These are phyloP conservation scores for Cyanistes caeruleus DNA, from an alignment of 2,113 vertebrate genomes.

Conservation along the genomic window DNA sequence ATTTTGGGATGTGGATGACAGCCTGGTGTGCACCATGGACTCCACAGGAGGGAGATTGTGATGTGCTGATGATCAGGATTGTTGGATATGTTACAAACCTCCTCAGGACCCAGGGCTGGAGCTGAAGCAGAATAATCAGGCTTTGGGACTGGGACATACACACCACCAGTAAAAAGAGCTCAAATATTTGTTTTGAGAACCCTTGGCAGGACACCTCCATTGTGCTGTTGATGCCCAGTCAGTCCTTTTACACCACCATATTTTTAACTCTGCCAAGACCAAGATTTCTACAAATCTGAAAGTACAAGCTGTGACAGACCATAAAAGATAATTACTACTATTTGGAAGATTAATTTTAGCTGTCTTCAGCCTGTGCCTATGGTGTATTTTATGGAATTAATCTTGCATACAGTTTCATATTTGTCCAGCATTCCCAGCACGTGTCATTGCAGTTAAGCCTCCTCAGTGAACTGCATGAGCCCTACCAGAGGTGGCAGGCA, in stretches of 20 bases:
- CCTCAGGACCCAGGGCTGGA: background rate
- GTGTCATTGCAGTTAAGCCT: background rate
- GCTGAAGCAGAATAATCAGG: background rate
- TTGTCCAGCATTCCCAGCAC: background rate
- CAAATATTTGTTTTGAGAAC: background rate
- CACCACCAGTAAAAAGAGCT: background rate
- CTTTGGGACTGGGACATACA: background rate
- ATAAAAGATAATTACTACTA: background rate
- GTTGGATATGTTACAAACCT: background rate
- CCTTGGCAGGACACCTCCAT: background rate
- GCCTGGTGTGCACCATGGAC: background rate
- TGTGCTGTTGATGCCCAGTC: background rate
- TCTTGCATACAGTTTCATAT: background rate
- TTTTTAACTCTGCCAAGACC: background rate
- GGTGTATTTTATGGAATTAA: background rate
- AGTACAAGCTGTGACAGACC: background rate
- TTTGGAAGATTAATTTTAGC: slow-evolving; percentile 2
- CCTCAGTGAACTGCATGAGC: background rate
- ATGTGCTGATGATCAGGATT: too few relatives aligned
- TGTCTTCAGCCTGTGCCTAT: background rate
- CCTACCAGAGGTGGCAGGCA: background rate
- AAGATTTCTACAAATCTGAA: background rate
- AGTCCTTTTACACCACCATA: background rate
- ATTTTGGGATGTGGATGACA: background rate
- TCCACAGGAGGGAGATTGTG: background rate